Conservation (phyloP, 1,140 invertebrate genomes). For the Apis dorsata region DNA sequence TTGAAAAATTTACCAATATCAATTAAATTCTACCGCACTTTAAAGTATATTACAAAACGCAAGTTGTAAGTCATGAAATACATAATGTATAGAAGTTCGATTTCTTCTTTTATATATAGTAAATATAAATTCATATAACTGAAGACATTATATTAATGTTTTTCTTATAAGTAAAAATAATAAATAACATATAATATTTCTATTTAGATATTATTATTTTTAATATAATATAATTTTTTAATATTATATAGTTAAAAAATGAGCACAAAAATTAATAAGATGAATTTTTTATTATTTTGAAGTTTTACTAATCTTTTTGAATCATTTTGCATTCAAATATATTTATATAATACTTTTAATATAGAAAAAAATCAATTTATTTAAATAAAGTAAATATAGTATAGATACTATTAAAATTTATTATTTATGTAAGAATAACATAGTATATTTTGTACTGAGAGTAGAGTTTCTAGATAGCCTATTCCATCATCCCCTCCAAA, state of each 20-base stretch:
- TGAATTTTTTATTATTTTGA: background rate
- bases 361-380: background rate
- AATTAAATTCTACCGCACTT: background rate
- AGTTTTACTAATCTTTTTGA: background rate
- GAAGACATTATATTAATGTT: background rate
- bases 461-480: background rate
- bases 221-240: background rate
- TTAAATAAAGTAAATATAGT: background rate
- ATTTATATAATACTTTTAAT: background rate
- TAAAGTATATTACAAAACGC: background rate
- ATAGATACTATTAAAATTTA: background rate
- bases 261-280: background rate
- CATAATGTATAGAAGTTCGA: constrained; percentile 1
- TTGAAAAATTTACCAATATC: background rate
- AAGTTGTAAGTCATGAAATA: constrained; percentile 11
- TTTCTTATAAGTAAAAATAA: background rate
- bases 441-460: background rate
- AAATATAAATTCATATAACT: background rate
- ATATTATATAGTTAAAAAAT: background rate
- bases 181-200: background rate
- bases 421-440: background rate
- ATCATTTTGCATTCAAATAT: background rate
- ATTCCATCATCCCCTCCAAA: constrained; percentile 39
- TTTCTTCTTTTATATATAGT: background rate
- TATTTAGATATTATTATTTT: background rate